These are phyloP conservation scores for Drosophila rellima DNA, from an alignment of 2,888 invertebrate genomes.

Conservation along the genomic window DNA sequence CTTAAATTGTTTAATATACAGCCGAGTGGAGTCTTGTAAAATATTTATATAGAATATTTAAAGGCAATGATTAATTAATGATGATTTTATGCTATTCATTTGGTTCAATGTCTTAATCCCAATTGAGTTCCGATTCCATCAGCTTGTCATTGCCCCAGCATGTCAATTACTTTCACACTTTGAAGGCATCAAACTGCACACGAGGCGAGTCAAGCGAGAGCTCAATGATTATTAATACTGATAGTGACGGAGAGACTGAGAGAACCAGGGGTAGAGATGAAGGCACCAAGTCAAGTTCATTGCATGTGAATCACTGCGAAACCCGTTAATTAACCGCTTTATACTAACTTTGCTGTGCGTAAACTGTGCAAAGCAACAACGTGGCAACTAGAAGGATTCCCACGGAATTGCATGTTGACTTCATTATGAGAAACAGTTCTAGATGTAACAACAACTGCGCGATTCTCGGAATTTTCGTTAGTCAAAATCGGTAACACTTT, in stretches of 20 bases:
- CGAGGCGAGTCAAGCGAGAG: conserved; percentile 9
- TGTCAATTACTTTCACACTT: conserved; percentile 24
- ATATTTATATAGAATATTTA: neutral
- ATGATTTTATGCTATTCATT: neutral
- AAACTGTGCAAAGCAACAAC: conserved; percentile 40
- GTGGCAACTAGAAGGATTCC: conserved; percentile 40
- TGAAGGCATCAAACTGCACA: conserved; percentile 9
- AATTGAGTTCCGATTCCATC: conserved; percentile 17
- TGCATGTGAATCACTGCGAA: conserved; percentile 38
- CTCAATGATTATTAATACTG: conserved; percentile 21
- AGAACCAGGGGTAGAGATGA: neutral
- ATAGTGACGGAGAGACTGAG: conserved; percentile 10
- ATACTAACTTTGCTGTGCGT: conserved; percentile 66
- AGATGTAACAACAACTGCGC: conserved; percentile 3
- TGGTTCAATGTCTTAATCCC: conserved; percentile 21
- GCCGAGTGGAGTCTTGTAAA: neutral
- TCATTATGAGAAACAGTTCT: conserved; percentile 47
- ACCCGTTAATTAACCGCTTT: conserved; percentile 15
- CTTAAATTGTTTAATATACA: neutral
- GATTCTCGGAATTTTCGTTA: conserved; percentile 1
- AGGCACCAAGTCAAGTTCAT: conserved; percentile 27
- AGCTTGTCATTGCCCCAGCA: conserved; percentile 20
- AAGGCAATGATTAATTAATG: neutral
- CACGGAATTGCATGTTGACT: conserved; percentile 24
- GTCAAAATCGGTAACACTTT: conserved; percentile 7